These are phyloP conservation scores for Takifugu rubripes DNA, from an alignment of 2,797 vertebrate species.

Conservation along the genomic window DNA sequence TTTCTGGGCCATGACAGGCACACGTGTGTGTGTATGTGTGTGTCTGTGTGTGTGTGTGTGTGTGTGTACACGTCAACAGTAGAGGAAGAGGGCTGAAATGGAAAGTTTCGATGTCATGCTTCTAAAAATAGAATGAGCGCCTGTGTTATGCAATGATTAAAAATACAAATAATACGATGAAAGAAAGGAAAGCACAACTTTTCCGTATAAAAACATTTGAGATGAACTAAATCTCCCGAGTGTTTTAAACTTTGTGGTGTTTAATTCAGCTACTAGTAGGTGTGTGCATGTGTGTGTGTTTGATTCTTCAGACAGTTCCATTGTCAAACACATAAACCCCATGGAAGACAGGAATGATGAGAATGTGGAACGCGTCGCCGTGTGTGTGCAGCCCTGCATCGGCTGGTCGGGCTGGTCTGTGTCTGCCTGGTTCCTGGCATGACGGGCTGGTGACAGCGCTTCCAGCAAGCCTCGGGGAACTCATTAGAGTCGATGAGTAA, in stretches of 20 bases:
- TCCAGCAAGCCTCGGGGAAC: slow-evolving; percentile 37
- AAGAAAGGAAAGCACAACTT: background rate
- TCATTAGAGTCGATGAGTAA: slow-evolving; percentile 58
- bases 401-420: slow-evolving; percentile 10
- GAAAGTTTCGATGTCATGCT: slow-evolving; percentile 78
- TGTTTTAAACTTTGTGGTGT: background rate
- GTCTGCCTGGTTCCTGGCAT: slow-evolving; percentile 10
- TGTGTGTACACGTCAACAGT: slow-evolving; percentile 25
- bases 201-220: background rate
- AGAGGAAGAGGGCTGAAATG: slow-evolving; percentile 73
- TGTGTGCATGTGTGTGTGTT: background rate
- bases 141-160: background rate
- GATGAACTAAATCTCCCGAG: too few relatives aligned
- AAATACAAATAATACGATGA: background rate
- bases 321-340: background rate
- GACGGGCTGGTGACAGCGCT: slow-evolving; percentile 29
- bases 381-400: slow-evolving; percentile 9
- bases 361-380: slow-evolving; percentile 36
- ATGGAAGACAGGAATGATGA: slow-evolving; percentile 31
- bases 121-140: slow-evolving; percentile 82
- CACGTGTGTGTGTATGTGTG: slow-evolving; percentile 19
- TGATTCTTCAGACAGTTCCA: background rate
- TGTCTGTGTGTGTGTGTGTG: slow-evolving; percentile 1
- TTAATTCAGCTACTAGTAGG: too few relatives aligned
- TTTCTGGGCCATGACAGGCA: slow-evolving; percentile 59